These are phyloP conservation scores for Globodera rostochiensis DNA, from an alignment of 1,140 invertebrate genomes.

Conservation along the genomic window DNA sequence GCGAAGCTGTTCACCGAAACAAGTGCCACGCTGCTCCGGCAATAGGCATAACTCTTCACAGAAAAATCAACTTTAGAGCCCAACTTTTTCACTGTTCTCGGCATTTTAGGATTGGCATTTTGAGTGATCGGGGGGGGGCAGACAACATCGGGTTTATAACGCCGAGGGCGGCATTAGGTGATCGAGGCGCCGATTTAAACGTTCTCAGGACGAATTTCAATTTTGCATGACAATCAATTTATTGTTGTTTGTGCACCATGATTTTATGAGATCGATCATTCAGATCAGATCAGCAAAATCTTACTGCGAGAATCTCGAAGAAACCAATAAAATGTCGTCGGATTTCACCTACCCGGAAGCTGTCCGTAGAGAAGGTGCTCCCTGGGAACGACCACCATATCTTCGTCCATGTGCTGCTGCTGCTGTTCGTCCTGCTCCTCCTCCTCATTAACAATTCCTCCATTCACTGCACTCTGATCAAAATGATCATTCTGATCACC, in stretches of 20 bases:
- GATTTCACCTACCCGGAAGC: slow-evolving; percentile 10
- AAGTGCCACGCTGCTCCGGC: slow-evolving; percentile 60
- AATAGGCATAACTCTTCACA: slow-evolving; percentile 56
- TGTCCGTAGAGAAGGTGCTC: slow-evolving; percentile 23
- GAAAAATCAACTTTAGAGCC: neutral
- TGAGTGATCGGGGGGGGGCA: neutral
- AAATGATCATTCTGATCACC: neutral
- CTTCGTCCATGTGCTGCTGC: neutral
- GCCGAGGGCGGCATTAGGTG: neutral
- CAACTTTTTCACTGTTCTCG: neutral
- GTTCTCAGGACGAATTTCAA: neutral
- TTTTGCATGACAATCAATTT: no score
- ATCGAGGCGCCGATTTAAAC: neutral
- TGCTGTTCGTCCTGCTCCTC: neutral
- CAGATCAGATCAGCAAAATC: neutral
- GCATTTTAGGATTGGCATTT: no score
- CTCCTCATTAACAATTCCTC: neutral
- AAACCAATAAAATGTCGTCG: no score
- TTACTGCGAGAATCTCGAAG: no score
- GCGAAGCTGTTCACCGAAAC: slow-evolving; percentile 54
- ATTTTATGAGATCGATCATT: neutral
- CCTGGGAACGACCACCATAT: neutral
- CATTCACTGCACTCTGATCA: neutral
- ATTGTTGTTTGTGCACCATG: no score
- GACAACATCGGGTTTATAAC: neutral